phyloP scores from a whole-genome alignment of 2,888 invertebrate genomes.

The Chydorus sphaericus region DNA sequence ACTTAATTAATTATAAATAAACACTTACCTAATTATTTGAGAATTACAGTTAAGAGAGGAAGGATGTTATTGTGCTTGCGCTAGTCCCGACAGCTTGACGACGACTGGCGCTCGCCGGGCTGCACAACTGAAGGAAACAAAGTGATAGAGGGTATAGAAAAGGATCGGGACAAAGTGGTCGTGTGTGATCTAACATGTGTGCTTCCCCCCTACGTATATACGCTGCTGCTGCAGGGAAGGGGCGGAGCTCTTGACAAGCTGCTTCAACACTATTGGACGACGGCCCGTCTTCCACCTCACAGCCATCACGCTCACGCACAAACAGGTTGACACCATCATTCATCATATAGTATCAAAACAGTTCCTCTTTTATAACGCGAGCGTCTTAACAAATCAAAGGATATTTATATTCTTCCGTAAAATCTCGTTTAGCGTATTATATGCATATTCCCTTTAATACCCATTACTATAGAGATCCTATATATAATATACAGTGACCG shows the following conservation, averaged over 20 bases:
- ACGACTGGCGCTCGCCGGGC: constrained; percentile 1
- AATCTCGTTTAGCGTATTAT: not conserved
- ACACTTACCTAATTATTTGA: not conserved
- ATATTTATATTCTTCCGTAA: too few relatives aligned
- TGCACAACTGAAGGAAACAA: not conserved
- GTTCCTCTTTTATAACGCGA: not conserved
- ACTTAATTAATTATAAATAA: not conserved
- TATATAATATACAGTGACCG: too few relatives aligned
- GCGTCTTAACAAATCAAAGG: not conserved
- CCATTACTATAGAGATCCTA: too few relatives aligned
- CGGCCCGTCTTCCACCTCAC: not conserved
- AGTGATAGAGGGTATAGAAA: too few relatives aligned
- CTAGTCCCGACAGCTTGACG: not conserved
- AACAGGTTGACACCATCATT: not conserved
- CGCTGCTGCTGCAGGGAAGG: not conserved
- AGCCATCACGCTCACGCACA: not conserved
- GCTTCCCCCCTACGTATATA: not conserved
- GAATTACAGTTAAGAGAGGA: not conserved
- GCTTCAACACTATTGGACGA: constrained; percentile 4
- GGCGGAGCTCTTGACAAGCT: constrained; percentile 1
- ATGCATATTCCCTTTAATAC: too few relatives aligned
- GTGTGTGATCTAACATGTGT: constrained; percentile 8
- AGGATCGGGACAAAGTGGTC: constrained; percentile 6
- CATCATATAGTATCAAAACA: too few relatives aligned
- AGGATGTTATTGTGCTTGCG: not conserved